Evolutionary conservation across 2,888 invertebrate species (phyloP), one percentile per base, ranked within the genome.

Genomic region (Hypomecis atomaria): DNA sequence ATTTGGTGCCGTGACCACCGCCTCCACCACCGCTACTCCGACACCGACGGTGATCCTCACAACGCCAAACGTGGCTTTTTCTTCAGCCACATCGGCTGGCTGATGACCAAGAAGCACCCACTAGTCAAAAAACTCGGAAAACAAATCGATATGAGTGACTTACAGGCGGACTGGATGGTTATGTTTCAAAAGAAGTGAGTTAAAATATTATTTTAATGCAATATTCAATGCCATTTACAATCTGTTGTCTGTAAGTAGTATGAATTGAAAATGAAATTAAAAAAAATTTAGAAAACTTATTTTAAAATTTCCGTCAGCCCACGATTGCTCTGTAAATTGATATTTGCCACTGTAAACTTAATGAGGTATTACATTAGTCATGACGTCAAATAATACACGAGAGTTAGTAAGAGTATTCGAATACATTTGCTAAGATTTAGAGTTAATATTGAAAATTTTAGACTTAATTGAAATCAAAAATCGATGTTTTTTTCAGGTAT

Each of bases 11-110:
- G 96, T 37, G 96, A 97, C 79, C 97, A 97, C 81, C 93, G 96
- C 6, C 94, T 96, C 66, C 97, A 97, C 77, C 97, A 97, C 86
- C 96, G 96, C 78, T 97, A 95, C 74, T 89, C 93, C 0, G 94
- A 94, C 72, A 94, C 94, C 0, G 95, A 96, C 73, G 96, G 94
- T 0, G 97, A 97, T 82, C 97, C 97, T 0, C 97, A 97, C 85
- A 97, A 97, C 81, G 94, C 96, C 0, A 94, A 93, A 50, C 90
- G 96, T 49, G 98, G 98, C 0, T 97, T 98, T 90, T 98, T 97
- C 92, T 98, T 97, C 87, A 94, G 96, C 3, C 98, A 98, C 82
- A 94, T 98, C 58, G 98, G 98, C 6, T 98, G 98, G 98, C 87
- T 98, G 33, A 94, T 97, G 94, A 89, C 90, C 66, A 94, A 93